Evolutionary conservation across 2,113 vertebrate species (phyloP).

Genomic region (Alligator sinensis): DNA sequence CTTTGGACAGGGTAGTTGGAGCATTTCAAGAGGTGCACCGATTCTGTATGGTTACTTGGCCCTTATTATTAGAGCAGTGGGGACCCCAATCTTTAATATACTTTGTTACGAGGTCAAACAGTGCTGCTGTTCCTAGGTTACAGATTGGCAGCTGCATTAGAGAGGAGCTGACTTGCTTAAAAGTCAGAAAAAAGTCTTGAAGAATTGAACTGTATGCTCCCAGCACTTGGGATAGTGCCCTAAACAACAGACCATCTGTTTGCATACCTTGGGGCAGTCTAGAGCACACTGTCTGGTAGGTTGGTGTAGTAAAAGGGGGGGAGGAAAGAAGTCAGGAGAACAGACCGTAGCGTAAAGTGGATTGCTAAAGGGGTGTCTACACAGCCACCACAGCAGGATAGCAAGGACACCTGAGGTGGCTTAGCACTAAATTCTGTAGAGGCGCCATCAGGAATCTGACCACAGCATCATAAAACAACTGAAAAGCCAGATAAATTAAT

Average conservation of each 20-base stretch:
- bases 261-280: not conserved
- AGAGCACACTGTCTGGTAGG: not conserved
- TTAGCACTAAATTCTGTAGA: too few relatives aligned
- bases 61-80: not conserved
- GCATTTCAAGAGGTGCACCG: not conserved
- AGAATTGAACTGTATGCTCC: not conserved
- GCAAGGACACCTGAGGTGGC: too few relatives aligned
- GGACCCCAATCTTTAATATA: not conserved
- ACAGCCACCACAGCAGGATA: too few relatives aligned
- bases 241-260: not conserved
- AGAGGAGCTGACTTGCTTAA: too few relatives aligned
- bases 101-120: not conserved
- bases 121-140: not conserved
- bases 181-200: too few relatives aligned
- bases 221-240: not conserved
- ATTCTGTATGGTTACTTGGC: not conserved
- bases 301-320: not conserved
- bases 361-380: too few relatives aligned
- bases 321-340: not conserved
- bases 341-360: not conserved
- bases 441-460: too few relatives aligned
- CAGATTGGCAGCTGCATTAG: too few relatives aligned
- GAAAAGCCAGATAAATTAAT: too few relatives aligned
- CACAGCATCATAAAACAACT: too few relatives aligned
- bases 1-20: not conserved